Evolutionary conservation across 1,140 invertebrate species (phyloP).

Genomic region (Eupristina koningsbergeri): DNA sequence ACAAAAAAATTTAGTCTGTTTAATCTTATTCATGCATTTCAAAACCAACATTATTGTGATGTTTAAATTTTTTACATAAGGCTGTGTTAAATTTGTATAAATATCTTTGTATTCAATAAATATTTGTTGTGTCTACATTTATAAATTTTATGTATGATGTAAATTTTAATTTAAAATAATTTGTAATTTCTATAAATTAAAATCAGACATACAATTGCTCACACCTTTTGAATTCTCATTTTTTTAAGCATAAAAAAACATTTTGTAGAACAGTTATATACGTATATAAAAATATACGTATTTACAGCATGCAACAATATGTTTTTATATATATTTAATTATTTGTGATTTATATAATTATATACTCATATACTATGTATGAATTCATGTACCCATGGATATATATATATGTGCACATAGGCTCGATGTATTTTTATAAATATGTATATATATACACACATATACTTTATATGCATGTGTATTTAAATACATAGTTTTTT

Average conservation of each 20-base stretch:
- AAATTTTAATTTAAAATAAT: conserved; percentile 18
- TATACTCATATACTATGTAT: no score
- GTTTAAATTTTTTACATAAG: conserved; percentile 6
- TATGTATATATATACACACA: conserved; percentile 27
- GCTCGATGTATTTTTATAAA: no score
- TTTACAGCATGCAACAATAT: no score
- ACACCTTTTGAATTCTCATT: conserved; percentile 20
- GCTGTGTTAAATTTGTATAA: background rate
- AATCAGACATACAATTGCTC: conserved; percentile 17
- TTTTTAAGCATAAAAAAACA: conserved; percentile 26
- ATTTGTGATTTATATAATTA: no score
- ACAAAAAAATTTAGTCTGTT: conserved; percentile 41
- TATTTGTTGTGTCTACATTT: background rate
- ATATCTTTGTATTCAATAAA: background rate
- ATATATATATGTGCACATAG: no score
- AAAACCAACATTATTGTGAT: conserved; percentile 30
- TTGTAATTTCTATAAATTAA: conserved; percentile 32
- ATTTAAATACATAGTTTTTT: no score
- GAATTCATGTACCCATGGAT: no score
- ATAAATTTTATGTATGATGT: conserved; percentile 17
- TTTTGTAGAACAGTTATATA: background rate
- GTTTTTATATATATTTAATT: no score
- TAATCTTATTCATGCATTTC: conserved; percentile 9
- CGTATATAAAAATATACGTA: no score
- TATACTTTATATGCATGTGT: conserved; percentile 1